Conservation (phyloP, 2,888 invertebrate genomes). For the Biston betularia region DNA sequence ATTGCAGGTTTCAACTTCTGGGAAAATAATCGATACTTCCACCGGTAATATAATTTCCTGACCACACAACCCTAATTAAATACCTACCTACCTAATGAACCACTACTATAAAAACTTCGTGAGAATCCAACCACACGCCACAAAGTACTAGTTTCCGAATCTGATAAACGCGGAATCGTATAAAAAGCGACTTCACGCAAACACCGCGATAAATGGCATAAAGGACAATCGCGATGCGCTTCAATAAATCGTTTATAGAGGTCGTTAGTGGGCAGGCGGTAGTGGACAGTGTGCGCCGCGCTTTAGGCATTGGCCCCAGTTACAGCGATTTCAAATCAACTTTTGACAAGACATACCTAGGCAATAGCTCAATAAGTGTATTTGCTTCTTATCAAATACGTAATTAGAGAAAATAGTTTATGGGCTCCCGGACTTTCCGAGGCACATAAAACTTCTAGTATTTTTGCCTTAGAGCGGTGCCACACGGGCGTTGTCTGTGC, state of each 20-base stretch:
- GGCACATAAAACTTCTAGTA: too few species aligned
- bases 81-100: neutral
- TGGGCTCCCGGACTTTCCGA: too few species aligned
- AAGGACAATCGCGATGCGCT: conserved; percentile 41
- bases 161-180: conserved; percentile 22
- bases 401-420: too few species aligned
- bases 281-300: conserved; percentile 17
- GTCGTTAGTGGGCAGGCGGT: conserved; percentile 36
- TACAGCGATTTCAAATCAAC: neutral
- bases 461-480: too few species aligned
- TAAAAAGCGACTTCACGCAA: conserved; percentile 25
- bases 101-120: conserved; percentile 13
- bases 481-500: too few species aligned
- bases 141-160: conserved; percentile 22
- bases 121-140: conserved; percentile 9
- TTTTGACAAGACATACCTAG: neutral
- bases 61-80: conserved; percentile 14
- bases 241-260: conserved; percentile 48
- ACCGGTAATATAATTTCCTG: conserved; percentile 17
- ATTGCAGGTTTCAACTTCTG: neutral
- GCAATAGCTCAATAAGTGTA: too few species aligned
- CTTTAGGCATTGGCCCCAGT: conserved; percentile 8
- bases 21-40: conserved; percentile 4
- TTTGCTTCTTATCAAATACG: too few species aligned
- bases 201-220: conserved; percentile 33